These are phyloP conservation scores for Drosophila silvestris DNA, from an alignment of 2,888 invertebrate species.

Conservation along the genomic window DNA sequence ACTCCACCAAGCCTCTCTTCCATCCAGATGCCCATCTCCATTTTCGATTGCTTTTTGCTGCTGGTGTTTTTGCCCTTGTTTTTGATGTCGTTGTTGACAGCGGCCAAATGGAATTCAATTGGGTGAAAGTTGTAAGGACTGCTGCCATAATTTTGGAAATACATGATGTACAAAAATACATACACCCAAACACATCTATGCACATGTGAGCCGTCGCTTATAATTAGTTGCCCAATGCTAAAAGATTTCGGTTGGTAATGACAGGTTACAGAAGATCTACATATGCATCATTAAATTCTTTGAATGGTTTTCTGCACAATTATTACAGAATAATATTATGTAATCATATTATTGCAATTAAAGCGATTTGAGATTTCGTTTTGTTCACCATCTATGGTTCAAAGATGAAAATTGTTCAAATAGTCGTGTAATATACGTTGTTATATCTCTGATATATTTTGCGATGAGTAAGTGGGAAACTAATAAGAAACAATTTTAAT, in stretches of 20 bases:
- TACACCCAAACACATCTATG: too few relatives aligned
- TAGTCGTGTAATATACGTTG: not conserved
- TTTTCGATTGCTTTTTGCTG: slow-evolving; percentile 51
- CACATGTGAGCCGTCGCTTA: not conserved
- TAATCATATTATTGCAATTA: not conserved
- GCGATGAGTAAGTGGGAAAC: too few relatives aligned
- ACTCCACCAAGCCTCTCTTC: not conserved
- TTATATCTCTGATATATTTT: not conserved
- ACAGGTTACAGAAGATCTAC: not conserved
- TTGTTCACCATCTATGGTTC: not conserved
- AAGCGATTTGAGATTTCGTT: not conserved
- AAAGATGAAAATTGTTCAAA: not conserved
- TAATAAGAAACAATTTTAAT: not conserved
- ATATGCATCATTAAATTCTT: not conserved
- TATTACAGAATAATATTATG: not conserved
- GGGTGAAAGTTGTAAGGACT: slow-evolving; percentile 26
- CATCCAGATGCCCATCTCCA: slow-evolving; percentile 45
- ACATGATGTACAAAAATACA: not conserved
- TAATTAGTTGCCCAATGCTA: slow-evolving; percentile 5
- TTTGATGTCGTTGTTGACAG: slow-evolving; percentile 56
- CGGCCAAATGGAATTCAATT: slow-evolving; percentile 55
- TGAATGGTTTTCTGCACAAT: not conserved
- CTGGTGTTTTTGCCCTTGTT: slow-evolving; percentile 19
- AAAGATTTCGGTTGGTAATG: not conserved
- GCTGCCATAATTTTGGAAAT: not conserved